These are phyloP conservation scores for Calephelis virginiensis DNA, from an alignment of 1,140 invertebrate genomes.

Conservation along the genomic window DNA sequence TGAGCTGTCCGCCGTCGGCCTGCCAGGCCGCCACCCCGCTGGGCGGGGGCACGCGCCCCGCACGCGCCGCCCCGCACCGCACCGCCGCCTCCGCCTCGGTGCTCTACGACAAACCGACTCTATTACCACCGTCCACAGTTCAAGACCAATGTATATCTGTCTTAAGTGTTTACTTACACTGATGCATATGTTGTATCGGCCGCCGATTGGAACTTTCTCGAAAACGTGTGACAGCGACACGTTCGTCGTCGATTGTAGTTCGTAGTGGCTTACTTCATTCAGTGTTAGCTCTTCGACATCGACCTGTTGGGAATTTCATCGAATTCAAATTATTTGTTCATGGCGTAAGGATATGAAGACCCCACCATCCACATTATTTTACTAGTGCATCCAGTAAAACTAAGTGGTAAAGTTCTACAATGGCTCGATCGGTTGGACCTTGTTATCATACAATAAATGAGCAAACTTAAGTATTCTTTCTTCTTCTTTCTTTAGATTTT, in stretches of 20 bases:
- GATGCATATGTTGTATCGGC: slow-evolving; percentile 81
- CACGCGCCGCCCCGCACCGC: slow-evolving; percentile 59
- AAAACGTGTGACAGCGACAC: slow-evolving; percentile 76
- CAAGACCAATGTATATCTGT: not conserved
- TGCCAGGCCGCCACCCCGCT: slow-evolving; percentile 80
- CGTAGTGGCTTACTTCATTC: slow-evolving; percentile 70
- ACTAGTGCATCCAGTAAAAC: too few relatives aligned
- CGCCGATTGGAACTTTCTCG: slow-evolving; percentile 80
- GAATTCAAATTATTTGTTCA: slow-evolving; percentile 3
- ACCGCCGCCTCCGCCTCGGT: slow-evolving; percentile 26
- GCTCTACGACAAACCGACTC: slow-evolving; percentile 25
- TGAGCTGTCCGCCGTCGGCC: slow-evolving; percentile 79
- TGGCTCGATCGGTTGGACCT: too few relatives aligned
- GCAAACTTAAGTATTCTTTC: too few relatives aligned
- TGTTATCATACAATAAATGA: too few relatives aligned
- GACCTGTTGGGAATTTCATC: slow-evolving; percentile 56
- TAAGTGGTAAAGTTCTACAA: too few relatives aligned
- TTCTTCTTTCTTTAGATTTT: too few relatives aligned
- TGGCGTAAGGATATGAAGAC: too few relatives aligned
- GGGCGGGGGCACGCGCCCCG: slow-evolving; percentile 79
- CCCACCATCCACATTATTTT: too few relatives aligned
- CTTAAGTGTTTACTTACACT: slow-evolving; percentile 72
- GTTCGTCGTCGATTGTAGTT: slow-evolving; percentile 57
- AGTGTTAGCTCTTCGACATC: slow-evolving; percentile 77
- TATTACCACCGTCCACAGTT: too few relatives aligned